A percentile compares a stretch with the other conserved stretches of the same genome.
These are phyloP conservation scores for Ceratothoa steindachneri DNA, from an alignment of 2,888 invertebrate genomes.

Conservation along the genomic window DNA sequence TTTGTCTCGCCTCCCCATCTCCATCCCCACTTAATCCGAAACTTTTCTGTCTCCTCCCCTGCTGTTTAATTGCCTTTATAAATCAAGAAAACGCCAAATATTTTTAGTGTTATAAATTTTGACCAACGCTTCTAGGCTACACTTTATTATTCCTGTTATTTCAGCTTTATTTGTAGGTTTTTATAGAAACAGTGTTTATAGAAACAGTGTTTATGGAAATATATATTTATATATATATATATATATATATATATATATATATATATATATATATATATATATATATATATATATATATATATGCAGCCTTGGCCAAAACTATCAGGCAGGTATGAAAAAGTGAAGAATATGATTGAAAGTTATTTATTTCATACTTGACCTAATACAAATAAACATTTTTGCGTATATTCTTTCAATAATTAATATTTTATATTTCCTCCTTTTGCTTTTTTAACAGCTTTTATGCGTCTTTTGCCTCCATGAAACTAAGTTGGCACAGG, in stretches of 20 bases:
- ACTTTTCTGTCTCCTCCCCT: neutral
- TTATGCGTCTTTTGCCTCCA: too few species aligned
- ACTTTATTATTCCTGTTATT: neutral
- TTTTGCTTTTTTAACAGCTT: too few species aligned
- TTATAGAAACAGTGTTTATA: neutral
- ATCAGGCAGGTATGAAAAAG: too few species aligned
- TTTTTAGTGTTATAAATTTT: neutral
- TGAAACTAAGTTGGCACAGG: too few species aligned
- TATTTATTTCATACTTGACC: too few species aligned
- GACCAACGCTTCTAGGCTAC: neutral
- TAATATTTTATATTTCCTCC: too few species aligned
- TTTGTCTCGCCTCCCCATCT: too few species aligned
- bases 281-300: neutral
- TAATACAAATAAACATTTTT: too few species aligned
- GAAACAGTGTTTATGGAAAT: neutral
- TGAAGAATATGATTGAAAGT: too few species aligned
- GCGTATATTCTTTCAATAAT: too few species aligned
- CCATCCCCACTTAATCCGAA: neutral
- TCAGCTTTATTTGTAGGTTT: neutral
- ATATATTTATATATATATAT: neutral
- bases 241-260: neutral
- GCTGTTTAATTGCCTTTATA: neutral
- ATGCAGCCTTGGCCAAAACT: too few species aligned
- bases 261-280: neutral
- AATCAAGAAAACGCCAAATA: neutral